Evolutionary conservation across 2,888 invertebrate species (phyloP).

Genomic region (Amblyjoppa proteus): DNA sequence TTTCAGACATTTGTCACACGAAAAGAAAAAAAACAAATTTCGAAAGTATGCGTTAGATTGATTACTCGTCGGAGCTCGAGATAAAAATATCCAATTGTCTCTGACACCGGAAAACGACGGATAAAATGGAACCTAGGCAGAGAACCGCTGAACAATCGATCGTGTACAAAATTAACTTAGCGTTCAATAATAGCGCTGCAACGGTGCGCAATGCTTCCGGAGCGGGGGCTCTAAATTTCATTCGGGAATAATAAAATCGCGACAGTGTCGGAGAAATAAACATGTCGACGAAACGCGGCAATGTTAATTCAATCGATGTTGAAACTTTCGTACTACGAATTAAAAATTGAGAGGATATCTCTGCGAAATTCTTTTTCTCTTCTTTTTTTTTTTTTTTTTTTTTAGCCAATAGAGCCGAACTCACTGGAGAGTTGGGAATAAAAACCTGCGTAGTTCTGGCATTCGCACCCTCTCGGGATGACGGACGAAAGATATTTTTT

Average conservation of each 20-base stretch:
- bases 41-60: background rate
- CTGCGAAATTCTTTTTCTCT: background rate
- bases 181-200: background rate
- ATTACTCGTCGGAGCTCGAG: background rate
- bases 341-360: constrained; percentile 10
- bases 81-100: constrained; percentile 1
- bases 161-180: background rate
- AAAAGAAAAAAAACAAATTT: background rate
- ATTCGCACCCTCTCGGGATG: constrained; percentile 1
- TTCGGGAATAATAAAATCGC: background rate
- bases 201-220: background rate
- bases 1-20: too few relatives aligned
- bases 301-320: constrained; percentile 23
- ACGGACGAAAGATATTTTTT: constrained; percentile 24
- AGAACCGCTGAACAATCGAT: background rate
- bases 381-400: background rate
- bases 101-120: background rate
- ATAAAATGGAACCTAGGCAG: background rate
- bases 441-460: background rate
- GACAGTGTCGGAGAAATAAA: constrained; percentile 14
- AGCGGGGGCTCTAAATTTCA: background rate
- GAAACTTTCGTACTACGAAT: constrained; percentile 8
- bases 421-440: constrained; percentile 16
- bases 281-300: constrained; percentile 14
- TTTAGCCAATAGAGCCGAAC: constrained; percentile 1